phyloP scores from a whole-genome alignment of 1,140 invertebrate genomes.

The Xylocopa sonorina region DNA sequence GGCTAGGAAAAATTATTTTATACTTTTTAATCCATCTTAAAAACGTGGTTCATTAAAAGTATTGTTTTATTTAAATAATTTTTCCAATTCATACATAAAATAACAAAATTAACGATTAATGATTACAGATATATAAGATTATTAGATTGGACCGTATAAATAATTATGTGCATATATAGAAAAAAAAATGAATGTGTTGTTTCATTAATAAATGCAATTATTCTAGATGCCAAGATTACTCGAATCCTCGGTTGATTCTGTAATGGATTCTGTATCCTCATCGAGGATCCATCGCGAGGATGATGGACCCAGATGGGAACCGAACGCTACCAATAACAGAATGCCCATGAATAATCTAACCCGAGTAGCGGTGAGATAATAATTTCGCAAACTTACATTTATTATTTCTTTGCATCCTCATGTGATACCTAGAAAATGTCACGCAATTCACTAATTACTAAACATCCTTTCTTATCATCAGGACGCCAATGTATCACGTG shows the following conservation, averaged over 20 bases:
- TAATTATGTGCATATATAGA: no score
- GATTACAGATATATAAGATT: no score
- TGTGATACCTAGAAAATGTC: neutral
- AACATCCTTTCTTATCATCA: neutral
- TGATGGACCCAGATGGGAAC: conserved; percentile 57
- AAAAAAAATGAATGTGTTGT: neutral
- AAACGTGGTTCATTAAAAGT: no score
- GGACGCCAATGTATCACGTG: conserved; percentile 31
- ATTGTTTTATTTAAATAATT: no score
- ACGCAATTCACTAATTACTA: neutral
- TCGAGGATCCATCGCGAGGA: conserved; percentile 54
- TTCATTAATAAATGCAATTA: neutral
- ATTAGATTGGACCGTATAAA: no score
- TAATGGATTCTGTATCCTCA: conserved; percentile 47
- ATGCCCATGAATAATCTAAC: conserved; percentile 51
- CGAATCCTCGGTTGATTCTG: conserved; percentile 49
- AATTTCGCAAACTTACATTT: neutral
- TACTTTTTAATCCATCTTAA: no score
- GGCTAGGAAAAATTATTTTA: no score
- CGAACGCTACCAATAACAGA: conserved; percentile 25
- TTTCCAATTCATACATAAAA: neutral
- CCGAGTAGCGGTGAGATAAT: conserved; percentile 40
- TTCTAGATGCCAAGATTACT: conserved; percentile 58
- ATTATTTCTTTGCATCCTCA: no score
- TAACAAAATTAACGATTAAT: no score